Base-by-base conservation (phyloP, 2,888 invertebrate species). In the Temnothorax rugatulus region DNA sequence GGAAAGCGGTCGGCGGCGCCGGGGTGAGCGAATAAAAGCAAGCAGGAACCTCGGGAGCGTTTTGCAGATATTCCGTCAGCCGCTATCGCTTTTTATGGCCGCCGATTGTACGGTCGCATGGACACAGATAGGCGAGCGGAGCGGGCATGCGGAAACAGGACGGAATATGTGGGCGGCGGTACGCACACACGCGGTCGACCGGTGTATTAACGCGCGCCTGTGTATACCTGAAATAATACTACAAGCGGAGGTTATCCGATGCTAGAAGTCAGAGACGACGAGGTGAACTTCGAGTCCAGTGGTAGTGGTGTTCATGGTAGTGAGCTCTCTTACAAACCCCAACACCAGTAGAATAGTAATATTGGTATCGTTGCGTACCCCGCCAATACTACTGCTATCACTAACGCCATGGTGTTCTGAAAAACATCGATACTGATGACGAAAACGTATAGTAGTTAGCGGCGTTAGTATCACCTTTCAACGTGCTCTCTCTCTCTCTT, bases 221-320 rank as follows among this genome's bases (percentile, higher is more conserved):
- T 77, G 50, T 82, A 86, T 89, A 90, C 84, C 82, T 88, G 84
- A 90, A 92, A 91, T 91, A 92, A 92, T 91, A 90, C 90, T 89
- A 90, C 87, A 83, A 85, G 85, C 84, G 66, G 86, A 82, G 88
- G 89, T 92, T 92, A 91, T 92, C 86, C 83, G 84, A 71, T 79
- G 75, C 75, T 84, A 76, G 83, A 68, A 85, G 85, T 73, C 79
- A 74, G 47, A 52, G 41, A 41, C 41, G 41, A 41, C 41, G 66
- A 38, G 52, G 29, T 64, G 38, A 38, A 21, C 68, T 54, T 50
- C 2, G 47, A 61, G 29, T 29, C 44, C 41, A 15, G 11, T 34
- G 57, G 18, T 25, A 77, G 76, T 85, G 87, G 84, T 82, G 84
- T 85, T 84, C 79, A 84, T 82, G 66, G 41, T 25, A 25, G 64